Conservation (phyloP, 2,888 invertebrate genomes). For the Pogonocherus hispidulus region DNA sequence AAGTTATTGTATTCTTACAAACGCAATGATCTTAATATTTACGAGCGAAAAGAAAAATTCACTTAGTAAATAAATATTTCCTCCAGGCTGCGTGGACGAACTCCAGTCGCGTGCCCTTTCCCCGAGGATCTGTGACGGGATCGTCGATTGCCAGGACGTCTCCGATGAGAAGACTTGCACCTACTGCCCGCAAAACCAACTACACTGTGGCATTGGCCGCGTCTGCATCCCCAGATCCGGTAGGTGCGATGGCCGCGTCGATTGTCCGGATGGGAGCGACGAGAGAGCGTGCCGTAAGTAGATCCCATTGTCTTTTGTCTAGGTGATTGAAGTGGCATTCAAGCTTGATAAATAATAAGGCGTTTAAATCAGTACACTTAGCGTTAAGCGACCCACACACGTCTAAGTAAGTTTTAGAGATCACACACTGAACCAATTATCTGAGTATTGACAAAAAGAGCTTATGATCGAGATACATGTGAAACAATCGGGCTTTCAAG, state of each 20-base stretch:
- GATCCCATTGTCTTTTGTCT: conserved; percentile 12
- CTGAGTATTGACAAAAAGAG: too few relatives aligned
- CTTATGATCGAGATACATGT: too few relatives aligned
- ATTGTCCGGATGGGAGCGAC: conserved; percentile 90
- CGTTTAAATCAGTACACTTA: not conserved
- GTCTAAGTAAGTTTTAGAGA: not conserved
- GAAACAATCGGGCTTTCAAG: too few relatives aligned
- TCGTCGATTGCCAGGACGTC: conserved; percentile 87
- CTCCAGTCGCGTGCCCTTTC: conserved; percentile 82
- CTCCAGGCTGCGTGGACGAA: conserved; percentile 82
- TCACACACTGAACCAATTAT: too few relatives aligned
- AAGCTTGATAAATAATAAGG: not conserved
- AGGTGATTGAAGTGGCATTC: not conserved
- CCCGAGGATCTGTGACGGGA: conserved; percentile 86
- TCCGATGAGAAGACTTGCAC: conserved; percentile 86
- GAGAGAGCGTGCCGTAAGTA: conserved; percentile 87
- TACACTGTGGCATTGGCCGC: conserved; percentile 86
- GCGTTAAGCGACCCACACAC: not conserved
- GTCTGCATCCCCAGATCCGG: conserved; percentile 80
- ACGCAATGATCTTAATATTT: too few relatives aligned
- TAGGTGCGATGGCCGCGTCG: conserved; percentile 85
- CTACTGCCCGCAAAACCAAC: conserved; percentile 79
- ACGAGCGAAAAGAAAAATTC: too few relatives aligned
- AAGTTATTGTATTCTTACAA: too few relatives aligned
- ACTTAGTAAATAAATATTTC: too few relatives aligned